phyloP scores from a whole-genome alignment of 2,797 vertebrate genomes.

The Gallinago solitaria region DNA sequence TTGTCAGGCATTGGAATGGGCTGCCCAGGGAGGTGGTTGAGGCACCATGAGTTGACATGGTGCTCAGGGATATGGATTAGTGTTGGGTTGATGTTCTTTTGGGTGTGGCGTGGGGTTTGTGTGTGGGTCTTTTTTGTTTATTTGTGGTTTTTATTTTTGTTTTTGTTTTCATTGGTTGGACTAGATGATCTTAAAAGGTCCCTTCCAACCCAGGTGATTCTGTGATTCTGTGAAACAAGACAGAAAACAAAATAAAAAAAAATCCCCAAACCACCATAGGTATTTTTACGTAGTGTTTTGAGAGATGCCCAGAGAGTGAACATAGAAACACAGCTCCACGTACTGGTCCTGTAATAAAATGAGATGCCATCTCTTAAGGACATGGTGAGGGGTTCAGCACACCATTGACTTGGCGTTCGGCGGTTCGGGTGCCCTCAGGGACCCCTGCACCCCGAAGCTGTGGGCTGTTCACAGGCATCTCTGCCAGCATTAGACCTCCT shows the following conservation, averaged over 20 bases:
- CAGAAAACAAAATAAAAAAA: neutral
- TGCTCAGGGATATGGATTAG: too few relatives aligned
- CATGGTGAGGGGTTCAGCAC: neutral
- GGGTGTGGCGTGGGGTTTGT: too few relatives aligned
- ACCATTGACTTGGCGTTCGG: neutral
- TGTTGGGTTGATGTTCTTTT: too few relatives aligned
- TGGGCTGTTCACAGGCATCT: neutral
- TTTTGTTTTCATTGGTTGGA: too few relatives aligned
- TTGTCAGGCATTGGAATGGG: too few relatives aligned
- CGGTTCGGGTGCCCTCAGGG: neutral
- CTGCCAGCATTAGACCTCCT: neutral
- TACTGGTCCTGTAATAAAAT: neutral
- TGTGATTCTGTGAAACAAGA: neutral
- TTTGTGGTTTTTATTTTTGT: too few relatives aligned
- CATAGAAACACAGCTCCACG: too few relatives aligned
- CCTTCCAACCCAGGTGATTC: too few relatives aligned
- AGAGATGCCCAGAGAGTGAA: neutral
- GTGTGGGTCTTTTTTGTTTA: too few relatives aligned
- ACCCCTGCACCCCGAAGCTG: neutral
- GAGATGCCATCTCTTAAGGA: neutral
- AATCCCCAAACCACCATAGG: neutral
- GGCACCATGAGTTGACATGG: too few relatives aligned
- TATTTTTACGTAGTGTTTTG: neutral
- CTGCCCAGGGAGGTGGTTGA: too few relatives aligned
- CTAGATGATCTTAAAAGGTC: too few relatives aligned